Percentiles rank a stretch among this genome's conserved stretches.
phyloP scores from a whole-genome alignment of 2,888 invertebrate genomes.

The Octodonta nipae region DNA sequence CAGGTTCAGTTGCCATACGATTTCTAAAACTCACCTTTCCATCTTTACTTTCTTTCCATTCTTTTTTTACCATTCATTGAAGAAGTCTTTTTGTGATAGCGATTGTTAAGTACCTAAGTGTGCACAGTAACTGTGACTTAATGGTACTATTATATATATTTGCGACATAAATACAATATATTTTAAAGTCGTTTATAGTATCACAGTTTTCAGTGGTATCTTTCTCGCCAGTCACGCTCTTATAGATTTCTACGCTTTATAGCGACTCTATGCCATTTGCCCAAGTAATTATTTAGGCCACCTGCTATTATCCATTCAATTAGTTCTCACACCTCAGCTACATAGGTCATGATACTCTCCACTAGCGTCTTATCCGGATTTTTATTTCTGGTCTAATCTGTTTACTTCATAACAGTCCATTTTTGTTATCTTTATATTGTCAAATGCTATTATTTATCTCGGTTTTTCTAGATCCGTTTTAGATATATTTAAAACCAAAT shows the following conservation, averaged over 20 bases:
- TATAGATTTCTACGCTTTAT: not conserved
- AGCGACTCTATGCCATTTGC: not conserved
- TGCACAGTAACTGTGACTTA: too few relatives aligned
- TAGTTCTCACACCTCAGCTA: not conserved
- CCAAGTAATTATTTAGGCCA: not conserved
- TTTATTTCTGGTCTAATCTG: constrained; percentile 1
- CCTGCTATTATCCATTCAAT: not conserved
- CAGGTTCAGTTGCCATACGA: too few relatives aligned
- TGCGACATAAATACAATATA: too few relatives aligned
- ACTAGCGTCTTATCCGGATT: not conserved
- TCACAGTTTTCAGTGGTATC: not conserved
- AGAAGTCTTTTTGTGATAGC: too few relatives aligned
- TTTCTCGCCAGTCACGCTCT: not conserved
- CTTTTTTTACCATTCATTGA: too few relatives aligned
- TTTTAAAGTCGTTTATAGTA: not conserved
- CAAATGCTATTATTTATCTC: not conserved
- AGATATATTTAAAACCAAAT: not conserved
- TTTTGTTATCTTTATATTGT: not conserved
- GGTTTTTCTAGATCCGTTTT: not conserved
- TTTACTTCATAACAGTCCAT: not conserved
- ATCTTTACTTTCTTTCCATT: too few relatives aligned
- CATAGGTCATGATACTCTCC: too few relatives aligned
- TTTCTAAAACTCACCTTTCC: too few relatives aligned
- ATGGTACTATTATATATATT: too few relatives aligned
- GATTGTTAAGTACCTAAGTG: too few relatives aligned